Evolutionary conservation across 2,113 vertebrate species (phyloP), one percentile per base, ranked within the genome.

Genomic region (Rhea pennata): DNA sequence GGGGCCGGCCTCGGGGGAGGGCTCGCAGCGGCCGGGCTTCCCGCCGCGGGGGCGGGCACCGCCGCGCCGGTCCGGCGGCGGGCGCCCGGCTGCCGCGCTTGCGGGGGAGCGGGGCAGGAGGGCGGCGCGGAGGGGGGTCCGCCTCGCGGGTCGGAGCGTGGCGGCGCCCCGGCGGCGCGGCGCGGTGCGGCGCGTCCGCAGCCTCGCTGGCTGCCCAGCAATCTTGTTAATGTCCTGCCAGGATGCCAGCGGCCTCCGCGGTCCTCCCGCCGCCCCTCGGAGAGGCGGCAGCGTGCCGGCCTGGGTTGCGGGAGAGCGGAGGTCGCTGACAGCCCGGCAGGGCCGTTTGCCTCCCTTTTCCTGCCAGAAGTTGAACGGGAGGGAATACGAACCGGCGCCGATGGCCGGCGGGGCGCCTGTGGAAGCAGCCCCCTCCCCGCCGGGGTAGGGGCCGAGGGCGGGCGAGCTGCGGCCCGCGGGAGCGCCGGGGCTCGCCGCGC

Each of bases 151-250:
- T 67, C 44, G 62, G 74, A 91, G 74, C 62, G 56, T 1, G 12
- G 33, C 71, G 26, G 53, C 44, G 44, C 36, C 36, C 36, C 36
- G 36, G 36, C 36, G 36, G 36, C 36, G 36, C 36, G 36, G 36
- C 36, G 36, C 36, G 36, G 36, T 6, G 36, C 36, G 36, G 36
- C 36, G 36, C 36, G 36, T 36, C 36, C 36, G 36, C 36, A 36
- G 36, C 36, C 36, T 36, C 36, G 36, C 36, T 36, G 36, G 36
- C 36, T 36, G 36, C 36, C 73, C 71, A 76, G 46, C 84, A 96
- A 96, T 96, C 89, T 87, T 91, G 95, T 95, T 96, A 94, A 95
- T 95, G 78, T 66, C 93, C 83, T 92, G 62, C 78, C 87, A 29
- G 74, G 87, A 96, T 96, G 90, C 87, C 94, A 92, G 67, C 70